Conservation (phyloP, 2,888 invertebrate species). For the Euspilapteryx auroguttella region DNA sequence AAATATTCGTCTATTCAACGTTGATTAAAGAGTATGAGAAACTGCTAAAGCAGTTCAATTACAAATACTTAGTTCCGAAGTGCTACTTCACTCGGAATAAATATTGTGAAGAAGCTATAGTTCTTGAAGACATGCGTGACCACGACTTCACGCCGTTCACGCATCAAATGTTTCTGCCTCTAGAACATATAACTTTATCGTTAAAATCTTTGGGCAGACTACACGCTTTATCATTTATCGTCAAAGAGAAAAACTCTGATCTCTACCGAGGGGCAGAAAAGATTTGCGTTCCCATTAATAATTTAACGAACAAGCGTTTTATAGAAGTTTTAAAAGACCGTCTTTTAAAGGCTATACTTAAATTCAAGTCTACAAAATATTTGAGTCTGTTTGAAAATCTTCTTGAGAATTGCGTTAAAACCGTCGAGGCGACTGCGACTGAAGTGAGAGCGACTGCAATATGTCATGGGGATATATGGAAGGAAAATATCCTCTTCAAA, state of each 20-base stretch:
- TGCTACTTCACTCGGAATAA: slow-evolving; percentile 27
- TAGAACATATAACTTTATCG: slow-evolving; percentile 24
- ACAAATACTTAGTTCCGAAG: slow-evolving; percentile 19
- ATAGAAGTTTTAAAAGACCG: slow-evolving; percentile 31
- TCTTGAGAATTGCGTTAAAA: slow-evolving; percentile 17
- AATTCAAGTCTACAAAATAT: slow-evolving; percentile 23
- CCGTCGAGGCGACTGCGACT: slow-evolving; percentile 16
- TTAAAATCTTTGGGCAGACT: slow-evolving; percentile 29
- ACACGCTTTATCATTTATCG: slow-evolving; percentile 35
- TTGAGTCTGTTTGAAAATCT: slow-evolving; percentile 18
- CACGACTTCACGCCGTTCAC: slow-evolving; percentile 24
- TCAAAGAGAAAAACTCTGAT: slow-evolving; percentile 15
- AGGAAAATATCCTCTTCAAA: slow-evolving; percentile 42
- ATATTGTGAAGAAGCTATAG: slow-evolving; percentile 33
- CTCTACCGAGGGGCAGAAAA: slow-evolving; percentile 18
- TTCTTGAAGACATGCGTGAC: slow-evolving; percentile 30
- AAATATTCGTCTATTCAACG: slow-evolving; percentile 32
- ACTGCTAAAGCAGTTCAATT: slow-evolving; percentile 13
- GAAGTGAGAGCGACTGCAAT: slow-evolving; percentile 22
- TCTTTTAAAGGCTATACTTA: slow-evolving; percentile 25
- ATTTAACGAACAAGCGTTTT: slow-evolving; percentile 23
- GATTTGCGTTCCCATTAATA: slow-evolving; percentile 28
- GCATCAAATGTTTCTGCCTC: slow-evolving; percentile 22
- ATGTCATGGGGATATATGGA: slow-evolving; percentile 51
- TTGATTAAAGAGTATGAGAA: slow-evolving; percentile 21